Conservation (phyloP, 2,113 vertebrate species). For the Periophthalmus modestus region DNA sequence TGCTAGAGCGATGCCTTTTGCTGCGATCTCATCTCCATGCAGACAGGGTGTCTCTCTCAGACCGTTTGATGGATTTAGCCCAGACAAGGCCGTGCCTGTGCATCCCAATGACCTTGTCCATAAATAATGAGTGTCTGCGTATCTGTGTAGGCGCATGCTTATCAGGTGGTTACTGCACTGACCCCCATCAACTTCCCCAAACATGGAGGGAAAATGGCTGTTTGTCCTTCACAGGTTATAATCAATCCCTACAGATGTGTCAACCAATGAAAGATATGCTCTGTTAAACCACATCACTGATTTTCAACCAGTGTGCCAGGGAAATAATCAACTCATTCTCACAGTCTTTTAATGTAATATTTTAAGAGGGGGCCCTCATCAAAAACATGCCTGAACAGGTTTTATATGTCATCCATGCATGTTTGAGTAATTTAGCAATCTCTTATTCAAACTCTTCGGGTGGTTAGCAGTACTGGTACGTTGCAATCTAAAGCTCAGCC, state of each 20-base stretch:
- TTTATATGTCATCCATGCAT: no score
- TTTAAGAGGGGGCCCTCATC: no score
- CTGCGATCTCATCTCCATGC: constrained; percentile 66
- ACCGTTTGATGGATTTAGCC: constrained; percentile 62
- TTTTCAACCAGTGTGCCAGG: no score
- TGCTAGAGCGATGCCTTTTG: constrained; percentile 26
- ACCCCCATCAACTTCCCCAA: constrained; percentile 38
- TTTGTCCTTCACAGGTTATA: constrained; percentile 40
- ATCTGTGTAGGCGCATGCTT: constrained; percentile 65
- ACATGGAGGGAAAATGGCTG: constrained; percentile 15
- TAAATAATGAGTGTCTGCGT: constrained; percentile 54
- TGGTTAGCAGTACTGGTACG: no score
- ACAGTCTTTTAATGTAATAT: no score
- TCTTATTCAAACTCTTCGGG: no score
- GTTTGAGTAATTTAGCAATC: no score
- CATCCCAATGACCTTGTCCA: constrained; percentile 74
- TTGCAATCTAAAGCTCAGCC: no score
- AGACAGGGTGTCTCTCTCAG: constrained; percentile 54
- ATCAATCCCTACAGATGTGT: constrained; percentile 2
- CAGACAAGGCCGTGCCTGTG: constrained; percentile 58
- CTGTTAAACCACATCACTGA: constrained; percentile 44
- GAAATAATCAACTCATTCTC: no score
- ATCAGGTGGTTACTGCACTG: constrained; percentile 59
- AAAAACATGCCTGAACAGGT: no score
- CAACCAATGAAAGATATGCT: constrained; percentile 28